Conservation (phyloP, 2,797 vertebrate genomes). For the Pagetopsis macropterus region DNA sequence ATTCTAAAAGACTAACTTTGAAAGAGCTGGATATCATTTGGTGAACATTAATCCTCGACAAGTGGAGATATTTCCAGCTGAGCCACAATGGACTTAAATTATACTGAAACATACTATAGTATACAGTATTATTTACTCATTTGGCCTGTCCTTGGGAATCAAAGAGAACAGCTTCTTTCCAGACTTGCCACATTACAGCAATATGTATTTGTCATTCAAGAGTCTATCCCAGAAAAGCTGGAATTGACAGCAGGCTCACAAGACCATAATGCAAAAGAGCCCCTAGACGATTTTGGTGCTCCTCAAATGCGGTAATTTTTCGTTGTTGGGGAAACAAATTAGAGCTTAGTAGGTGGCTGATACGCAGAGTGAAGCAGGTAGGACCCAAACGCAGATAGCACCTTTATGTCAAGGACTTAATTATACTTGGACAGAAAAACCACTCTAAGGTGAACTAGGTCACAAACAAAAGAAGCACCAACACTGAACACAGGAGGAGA, state of each 20-base stretch:
- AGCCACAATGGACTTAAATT: not conserved
- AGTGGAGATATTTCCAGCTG: not conserved
- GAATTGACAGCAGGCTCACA: not conserved
- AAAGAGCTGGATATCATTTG: constrained; percentile 1
- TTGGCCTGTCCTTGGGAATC: not conserved
- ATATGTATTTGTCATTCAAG: not conserved
- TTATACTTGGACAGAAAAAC: too few relatives aligned
- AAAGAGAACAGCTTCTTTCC: not conserved
- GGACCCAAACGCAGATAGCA: too few relatives aligned
- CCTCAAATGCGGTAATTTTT: not conserved
- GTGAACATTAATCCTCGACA: not conserved
- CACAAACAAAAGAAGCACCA: too few relatives aligned
- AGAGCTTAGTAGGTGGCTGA: not conserved
- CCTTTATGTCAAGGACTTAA: too few relatives aligned
- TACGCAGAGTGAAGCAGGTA: too few relatives aligned
- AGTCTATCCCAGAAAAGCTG: not conserved
- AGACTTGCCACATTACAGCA: not conserved
- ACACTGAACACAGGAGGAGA: too few relatives aligned
- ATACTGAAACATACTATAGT: not conserved
- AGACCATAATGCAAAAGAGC: constrained; percentile 6
- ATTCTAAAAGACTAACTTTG: not conserved
- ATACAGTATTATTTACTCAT: not conserved
- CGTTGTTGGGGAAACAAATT: not conserved
- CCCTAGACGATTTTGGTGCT: not conserved
- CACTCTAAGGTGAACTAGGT: too few relatives aligned